Percentiles rank a stretch among this genome's conserved stretches.
Evolutionary conservation across 2,797 vertebrate species (phyloP).

Genomic region (Phoeniculus purpureus): DNA sequence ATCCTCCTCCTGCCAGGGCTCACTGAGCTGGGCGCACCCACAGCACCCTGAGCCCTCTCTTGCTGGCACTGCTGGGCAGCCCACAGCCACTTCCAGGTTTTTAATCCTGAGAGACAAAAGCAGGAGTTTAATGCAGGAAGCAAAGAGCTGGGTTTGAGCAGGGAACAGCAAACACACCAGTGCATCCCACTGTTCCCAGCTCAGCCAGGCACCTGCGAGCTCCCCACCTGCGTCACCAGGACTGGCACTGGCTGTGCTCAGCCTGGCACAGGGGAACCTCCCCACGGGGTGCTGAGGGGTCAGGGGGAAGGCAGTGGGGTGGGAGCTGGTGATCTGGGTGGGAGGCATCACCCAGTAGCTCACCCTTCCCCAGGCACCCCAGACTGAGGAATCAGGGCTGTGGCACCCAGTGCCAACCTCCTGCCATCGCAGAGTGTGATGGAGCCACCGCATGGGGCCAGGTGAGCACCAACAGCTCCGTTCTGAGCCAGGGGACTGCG

Average conservation of each 20-base stretch:
- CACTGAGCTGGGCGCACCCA: neutral
- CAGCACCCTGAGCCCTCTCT: neutral
- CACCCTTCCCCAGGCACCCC: neutral
- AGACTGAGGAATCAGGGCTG: accelerated
- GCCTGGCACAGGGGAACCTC: neutral
- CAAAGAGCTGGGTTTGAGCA: slow-evolving; percentile 41
- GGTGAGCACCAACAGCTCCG: accelerated
- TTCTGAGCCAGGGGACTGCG: neutral
- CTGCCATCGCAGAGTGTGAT: accelerated
- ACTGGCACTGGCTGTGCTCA: neutral
- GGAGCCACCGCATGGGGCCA: neutral
- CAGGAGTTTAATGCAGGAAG: slow-evolving; percentile 33
- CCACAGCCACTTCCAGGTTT: slow-evolving; percentile 26
- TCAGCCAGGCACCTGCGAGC: neutral
- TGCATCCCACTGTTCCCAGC: slow-evolving; percentile 22
- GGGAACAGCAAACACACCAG: slow-evolving; percentile 57
- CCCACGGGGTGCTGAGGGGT: accelerated
- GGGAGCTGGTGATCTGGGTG: neutral
- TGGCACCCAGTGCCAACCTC: neutral
- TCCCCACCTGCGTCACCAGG: neutral
- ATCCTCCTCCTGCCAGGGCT: neutral
- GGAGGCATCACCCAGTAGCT: neutral
- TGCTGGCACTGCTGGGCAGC: neutral
- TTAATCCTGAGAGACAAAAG: slow-evolving; percentile 64
- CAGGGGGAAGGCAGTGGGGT: neutral